Evolutionary conservation across 2,888 invertebrate genomes (phyloP).

Genomic region (Vesta saturnalis): DNA sequence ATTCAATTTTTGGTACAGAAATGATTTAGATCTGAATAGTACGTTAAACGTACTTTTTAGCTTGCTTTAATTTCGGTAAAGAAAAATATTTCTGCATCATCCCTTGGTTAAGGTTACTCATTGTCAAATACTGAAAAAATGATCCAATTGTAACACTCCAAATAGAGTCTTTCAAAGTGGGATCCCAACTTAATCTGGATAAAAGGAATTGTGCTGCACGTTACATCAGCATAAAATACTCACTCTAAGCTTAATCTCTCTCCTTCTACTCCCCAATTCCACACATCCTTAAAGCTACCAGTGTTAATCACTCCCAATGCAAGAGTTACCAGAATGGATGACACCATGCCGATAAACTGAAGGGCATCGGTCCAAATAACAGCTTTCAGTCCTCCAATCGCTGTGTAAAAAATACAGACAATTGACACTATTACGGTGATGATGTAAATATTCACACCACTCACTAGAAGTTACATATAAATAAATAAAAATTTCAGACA

Average conservation of each 20-base stretch:
- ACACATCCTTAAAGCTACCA: constrained; percentile 68
- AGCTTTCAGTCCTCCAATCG: constrained; percentile 73
- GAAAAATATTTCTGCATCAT: constrained; percentile 71
- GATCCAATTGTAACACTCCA: constrained; percentile 69
- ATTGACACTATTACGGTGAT: constrained; percentile 75
- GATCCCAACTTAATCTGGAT: constrained; percentile 47
- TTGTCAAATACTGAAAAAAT: constrained; percentile 67
- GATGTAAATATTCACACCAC: constrained; percentile 71
- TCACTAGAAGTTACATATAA: constrained; percentile 65
- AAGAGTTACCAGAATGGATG: constrained; percentile 65
- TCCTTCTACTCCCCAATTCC: constrained; percentile 66
- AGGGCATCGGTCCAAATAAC: constrained; percentile 71
- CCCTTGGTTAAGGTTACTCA: constrained; percentile 66
- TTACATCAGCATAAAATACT: constrained; percentile 27
- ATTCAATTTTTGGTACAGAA: neutral
- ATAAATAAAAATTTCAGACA: neutral
- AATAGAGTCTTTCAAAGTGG: constrained; percentile 69
- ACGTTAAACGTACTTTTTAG: constrained; percentile 61
- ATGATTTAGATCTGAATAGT: constrained; percentile 53
- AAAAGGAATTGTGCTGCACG: neutral
- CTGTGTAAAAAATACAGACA: constrained; percentile 79
- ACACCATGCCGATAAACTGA: constrained; percentile 67
- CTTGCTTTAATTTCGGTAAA: constrained; percentile 67
- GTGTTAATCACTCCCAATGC: constrained; percentile 66
- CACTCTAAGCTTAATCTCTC: constrained; percentile 71